Evolutionary conservation across 2,113 vertebrate genomes (phyloP), one percentile per base, ranked within the genome.

Genomic region (Isurus oxyrinchus): DNA sequence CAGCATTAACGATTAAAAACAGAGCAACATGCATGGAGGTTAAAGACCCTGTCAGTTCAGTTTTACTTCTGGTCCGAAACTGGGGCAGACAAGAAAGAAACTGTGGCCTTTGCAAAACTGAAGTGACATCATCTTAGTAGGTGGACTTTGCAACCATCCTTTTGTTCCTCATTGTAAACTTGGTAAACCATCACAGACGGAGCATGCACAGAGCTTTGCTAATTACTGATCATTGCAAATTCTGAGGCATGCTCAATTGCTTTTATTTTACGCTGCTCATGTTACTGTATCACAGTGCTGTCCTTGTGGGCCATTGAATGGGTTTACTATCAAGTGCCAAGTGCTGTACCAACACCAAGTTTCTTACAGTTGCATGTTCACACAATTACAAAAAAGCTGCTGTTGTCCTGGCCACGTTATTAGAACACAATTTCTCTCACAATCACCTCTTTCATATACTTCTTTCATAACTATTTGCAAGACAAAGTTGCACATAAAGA

Each of bases 311-410:
- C 31, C 35, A 40, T 23, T 94, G 90, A 94, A 94, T 94, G 35
- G 59, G 35, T n/a, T 63, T 40, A 63, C 90, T 94, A 94, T 94
- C n/a, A 91, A 66, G 21, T 44, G 21, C 6, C 59, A 66, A 40
- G n/a, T 23, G 40, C 55, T 66, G 59, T 63, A 31, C 59, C 35
- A 94, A 61, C 59, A 40, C 57, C 40, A 63, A 16, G n/a, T 94
- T 63, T 63, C 90, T 94, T n/a, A 94, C 90, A 94, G 90, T 94
- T 94, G 90, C 90, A 21, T 63, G n/a, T 66, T 66, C 57, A 93
- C 59, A 94, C 31, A 40, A 94, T 63, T 40, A 93, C 59, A 93
- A 93, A 57, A 93, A 93, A 63, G 90, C 14, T 61, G 61, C 35
- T 61, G 90, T 94, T 94, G 90, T 40, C 35, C 90, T 21, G n/a